Base-by-base conservation (phyloP, 1,140 invertebrate species). In the Lordiphosa stackelbergi region DNA sequence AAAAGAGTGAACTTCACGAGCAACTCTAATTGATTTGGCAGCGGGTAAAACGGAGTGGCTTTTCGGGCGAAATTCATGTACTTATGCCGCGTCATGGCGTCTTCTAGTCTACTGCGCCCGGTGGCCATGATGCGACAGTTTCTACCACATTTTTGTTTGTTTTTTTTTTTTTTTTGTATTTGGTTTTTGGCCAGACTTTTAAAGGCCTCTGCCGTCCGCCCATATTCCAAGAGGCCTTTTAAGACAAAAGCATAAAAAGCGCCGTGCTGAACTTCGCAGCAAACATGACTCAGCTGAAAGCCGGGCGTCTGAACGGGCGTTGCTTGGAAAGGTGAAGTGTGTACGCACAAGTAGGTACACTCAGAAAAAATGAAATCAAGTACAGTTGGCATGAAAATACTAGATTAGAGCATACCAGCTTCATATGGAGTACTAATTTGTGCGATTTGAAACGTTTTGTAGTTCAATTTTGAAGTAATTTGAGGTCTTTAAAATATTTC, bases 11-110 rank as follows among this genome's bases (percentile, higher is more conserved):
- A 60, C 41, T 65, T 73, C 70, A 73, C 70, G 60, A 66, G 53
- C 71, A 79, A 59, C 40, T 72, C 71, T 81, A 81, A 81, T 81
- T 81, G 75, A 81, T 81, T 81, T 81, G 69, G 63, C 63, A 69
- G 52, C 75, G 63, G 53, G 28, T 62, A 42, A 13, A 35, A 47
- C 47, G 64, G 54, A 68, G 53, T 73, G 65, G 63, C 62, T 62
- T 62, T 57, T 57, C 47, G 48, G 53, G 24, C 34, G 13, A 53
- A 51, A 24, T 13, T 3, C 28, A 52, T 36, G 48, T 34, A 69
- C 66, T 78, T 69, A 24, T 63, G 77, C 69, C 57, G 31, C 13
- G 78, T 83, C 77, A 83, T 83, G 59, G 51, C 75, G 75, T 83
- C 77, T 83, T 73, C 73, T 68, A 83, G 77, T 83, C 77, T 83